Base-by-base conservation (phyloP, 2,113 vertebrate genomes). In the Raja brachyura region DNA sequence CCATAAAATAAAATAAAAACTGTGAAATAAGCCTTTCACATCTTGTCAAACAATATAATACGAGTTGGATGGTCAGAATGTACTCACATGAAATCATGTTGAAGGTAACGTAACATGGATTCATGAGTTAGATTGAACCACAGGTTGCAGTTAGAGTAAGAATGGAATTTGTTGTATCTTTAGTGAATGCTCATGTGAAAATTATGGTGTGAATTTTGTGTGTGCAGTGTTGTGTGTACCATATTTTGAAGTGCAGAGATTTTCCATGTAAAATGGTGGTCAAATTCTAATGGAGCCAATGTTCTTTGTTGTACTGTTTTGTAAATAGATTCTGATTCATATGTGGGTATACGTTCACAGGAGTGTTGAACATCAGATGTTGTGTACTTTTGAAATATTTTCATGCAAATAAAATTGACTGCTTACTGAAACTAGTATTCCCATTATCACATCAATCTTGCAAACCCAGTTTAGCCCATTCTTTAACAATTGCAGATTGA, bases 241-340 rank as follows among this genome's bases (percentile, higher is more conserved):
- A 63, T 33, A 68, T 90, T 90, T 90, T 66, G n/a, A 90, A 66
- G 31, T 90, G 20, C 22, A 68, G n/a, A 90, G 8, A 39, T 74
- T 92, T 90, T 74, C 68, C 68, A 73, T 92, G 68, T 73, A 74
- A 92, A 2, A 54, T 48, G 10, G 20, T 74, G 33, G 68, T 73
- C 39, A 48, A 63, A n/a, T 14, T 88, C 83, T 88, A 63, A 28
- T 18, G 28, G n/a, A 88, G 83, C 59, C 59, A 88, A 61, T 66
- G 28, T 92, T 92, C 66, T 73, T 39, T 73, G 90, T 73, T 74
- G 68, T 92, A 48, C 20, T 73, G 90, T 92, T 92, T 92, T 92
- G 90, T 92, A 92, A 73, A 92, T 92, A 22, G 66, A 92, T 33
- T 90, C 28, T 66, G 68, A 54, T 73, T 92, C 73, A 54, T 68